Evolutionary conservation across 2,888 invertebrate species (phyloP), one percentile per base, ranked within the genome.

Genomic region (Lithosia quadra): DNA sequence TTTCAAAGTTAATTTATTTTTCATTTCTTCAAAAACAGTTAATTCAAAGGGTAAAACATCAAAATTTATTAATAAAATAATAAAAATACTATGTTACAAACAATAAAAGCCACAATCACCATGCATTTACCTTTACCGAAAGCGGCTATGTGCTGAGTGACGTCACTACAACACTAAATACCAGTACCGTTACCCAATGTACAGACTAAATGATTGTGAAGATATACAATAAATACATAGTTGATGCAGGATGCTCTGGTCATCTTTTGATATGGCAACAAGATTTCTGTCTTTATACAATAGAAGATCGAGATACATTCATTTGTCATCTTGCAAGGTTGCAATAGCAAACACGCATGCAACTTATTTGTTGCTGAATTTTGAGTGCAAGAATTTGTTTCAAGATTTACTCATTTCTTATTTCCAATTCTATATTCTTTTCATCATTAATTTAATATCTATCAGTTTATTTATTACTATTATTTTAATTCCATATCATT

Each of bases 91-190:
- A 84, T 83, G 80, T 84, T 83, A 82, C 71, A 74, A 76, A 88
- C 84, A 86, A 75, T 64, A 76, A 85, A 93, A 94, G 90, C 92
- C 72, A 85, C 89, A 90, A 87, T 87, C 84, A 82, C 77, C 94
- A 94, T 94, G 95, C 95, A 91, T 88, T 92, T 94, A 94, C 95
- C 95, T 93, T 92, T 83, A 93, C 93, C 93, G 83, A 86, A 90
- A 92, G 92, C 91, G 82, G 91, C 90, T 90, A 87, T 83, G 86
- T 90, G 90, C 87, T 85, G 90, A 83, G 81, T 84, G 85, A 75
- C 80, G 90, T 82, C 85, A 84, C 91, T 91, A 91, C 81, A 90
- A 88, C 86, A 91, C 87, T 88, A 84, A 79, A 86, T 74, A 81
- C 72, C 67, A 85, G 83, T 84, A 89, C 88, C 91, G 80, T 87